Base-by-base conservation (phyloP, 2,113 vertebrate genomes). In the Abramis brama region DNA sequence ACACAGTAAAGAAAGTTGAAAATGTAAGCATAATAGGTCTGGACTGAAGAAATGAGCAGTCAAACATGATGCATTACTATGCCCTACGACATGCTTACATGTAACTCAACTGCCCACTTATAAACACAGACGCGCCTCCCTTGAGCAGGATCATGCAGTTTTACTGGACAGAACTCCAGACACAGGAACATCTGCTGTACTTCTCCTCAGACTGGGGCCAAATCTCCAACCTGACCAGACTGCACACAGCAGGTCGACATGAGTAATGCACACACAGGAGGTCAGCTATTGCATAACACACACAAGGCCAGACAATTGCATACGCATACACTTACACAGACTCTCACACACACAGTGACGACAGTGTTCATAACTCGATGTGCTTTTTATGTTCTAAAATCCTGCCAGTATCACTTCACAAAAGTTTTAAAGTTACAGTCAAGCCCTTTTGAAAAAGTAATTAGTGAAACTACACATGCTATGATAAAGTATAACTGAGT, bases 171-270 rank as follows among this genome's bases (percentile, higher is more conserved):
- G 87, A 87, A 85, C 60, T 81, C 87, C 92, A 94, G 91, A 93
- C 89, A 83, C 83, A 88, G 84, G 88, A 93, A 93, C 93, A 94
- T 93, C 93, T 95, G 94, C 91, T 94, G 86, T 86, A 87, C 88
- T 85, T 68, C 87, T 91, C 90, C 90, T 83, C 90, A 90, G 82
- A 86, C 86, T 77, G 87, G 30, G 85, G 76, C 75, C 77, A 87
- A 85, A 60, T 91, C 79, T 82, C 79, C 47, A 43, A 59, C 87
- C 83, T 86, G 85, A 92, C 90, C 92, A 92, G 91, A 90, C 88
- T 89, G 86, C 88, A 86, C 90, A 89, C 91, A 91, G 91, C 91
- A 91, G 89, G 89, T 85, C 79, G 80, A 73, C 55, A 85, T 86
- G 84, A 88, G 76, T 85, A 82, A 86, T 88, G 83, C 43, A 55